Evolutionary conservation across 2,113 vertebrate species (phyloP).

Genomic region (Grammomys surdaster): DNA sequence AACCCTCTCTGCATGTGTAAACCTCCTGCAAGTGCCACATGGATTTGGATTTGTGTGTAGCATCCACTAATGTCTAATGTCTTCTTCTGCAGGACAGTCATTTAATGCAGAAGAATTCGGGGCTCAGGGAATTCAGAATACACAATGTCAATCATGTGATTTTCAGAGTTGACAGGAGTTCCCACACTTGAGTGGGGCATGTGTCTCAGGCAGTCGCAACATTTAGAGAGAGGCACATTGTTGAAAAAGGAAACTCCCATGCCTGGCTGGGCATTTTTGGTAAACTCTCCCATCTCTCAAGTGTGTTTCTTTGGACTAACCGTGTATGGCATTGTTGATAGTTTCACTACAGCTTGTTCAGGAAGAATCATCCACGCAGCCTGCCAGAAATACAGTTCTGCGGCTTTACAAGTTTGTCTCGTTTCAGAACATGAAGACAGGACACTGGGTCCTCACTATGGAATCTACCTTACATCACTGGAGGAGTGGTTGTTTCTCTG

Average conservation of each 20-base stretch:
- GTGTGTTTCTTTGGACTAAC: background rate
- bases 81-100: background rate
- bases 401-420: background rate
- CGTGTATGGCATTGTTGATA: background rate
- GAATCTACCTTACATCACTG: background rate
- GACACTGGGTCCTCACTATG: no score
- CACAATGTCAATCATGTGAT: background rate
- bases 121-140: background rate
- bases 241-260: background rate
- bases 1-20: background rate
- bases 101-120: background rate
- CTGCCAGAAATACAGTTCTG: background rate
- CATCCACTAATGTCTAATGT: background rate
- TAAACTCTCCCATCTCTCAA: background rate
- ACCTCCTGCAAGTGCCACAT: no score
- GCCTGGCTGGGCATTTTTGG: background rate
- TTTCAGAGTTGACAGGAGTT: background rate
- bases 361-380: background rate
- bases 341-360: background rate
- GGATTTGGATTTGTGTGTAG: background rate
- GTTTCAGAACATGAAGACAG: background rate
- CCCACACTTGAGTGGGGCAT: background rate
- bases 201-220: background rate
- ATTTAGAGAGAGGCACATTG: background rate
- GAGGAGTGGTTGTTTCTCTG: background rate